Evolutionary conservation across 2,113 vertebrate species (phyloP).

Genomic region (Sylvia atricapilla): DNA sequence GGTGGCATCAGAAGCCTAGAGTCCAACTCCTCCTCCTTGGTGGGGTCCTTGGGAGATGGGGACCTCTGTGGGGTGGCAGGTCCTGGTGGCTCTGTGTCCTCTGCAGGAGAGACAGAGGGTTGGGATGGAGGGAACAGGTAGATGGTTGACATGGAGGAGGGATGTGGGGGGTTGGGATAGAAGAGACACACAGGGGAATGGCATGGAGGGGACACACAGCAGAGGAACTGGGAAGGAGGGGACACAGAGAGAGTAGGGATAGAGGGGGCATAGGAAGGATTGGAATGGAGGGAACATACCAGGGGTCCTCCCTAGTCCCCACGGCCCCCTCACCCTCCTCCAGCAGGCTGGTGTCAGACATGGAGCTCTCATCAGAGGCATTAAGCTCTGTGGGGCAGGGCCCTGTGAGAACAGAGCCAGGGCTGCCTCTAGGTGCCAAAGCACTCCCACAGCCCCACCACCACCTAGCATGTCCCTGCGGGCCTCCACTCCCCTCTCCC

Average conservation of each 20-base stretch:
- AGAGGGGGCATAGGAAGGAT: not conserved
- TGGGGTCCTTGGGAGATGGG: not conserved
- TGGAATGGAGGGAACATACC: not conserved
- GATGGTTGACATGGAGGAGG: not conserved
- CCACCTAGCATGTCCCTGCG: not conserved
- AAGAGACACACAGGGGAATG: not conserved
- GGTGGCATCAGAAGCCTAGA: fast-evolving
- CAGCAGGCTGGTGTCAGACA: not conserved
- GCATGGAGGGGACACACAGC: not conserved
- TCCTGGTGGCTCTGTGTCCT: not conserved
- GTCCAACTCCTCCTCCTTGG: not conserved
- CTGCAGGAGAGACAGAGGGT: not conserved
- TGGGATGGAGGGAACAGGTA: not conserved
- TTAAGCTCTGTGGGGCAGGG: not conserved
- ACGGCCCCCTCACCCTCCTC: conserved; percentile 3
- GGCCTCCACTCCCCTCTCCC: conserved; percentile 14
- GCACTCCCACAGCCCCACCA: not conserved
- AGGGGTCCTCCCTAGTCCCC: not conserved
- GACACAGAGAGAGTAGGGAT: not conserved
- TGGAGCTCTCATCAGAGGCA: not conserved
- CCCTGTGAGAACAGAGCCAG: not conserved
- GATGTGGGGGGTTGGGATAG: not conserved
- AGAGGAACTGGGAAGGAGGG: not conserved
- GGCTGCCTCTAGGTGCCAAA: not conserved
- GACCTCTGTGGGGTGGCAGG: not conserved